Base-by-base conservation (phyloP, 1,140 invertebrate genomes). In the Eciton burchellii region DNA sequence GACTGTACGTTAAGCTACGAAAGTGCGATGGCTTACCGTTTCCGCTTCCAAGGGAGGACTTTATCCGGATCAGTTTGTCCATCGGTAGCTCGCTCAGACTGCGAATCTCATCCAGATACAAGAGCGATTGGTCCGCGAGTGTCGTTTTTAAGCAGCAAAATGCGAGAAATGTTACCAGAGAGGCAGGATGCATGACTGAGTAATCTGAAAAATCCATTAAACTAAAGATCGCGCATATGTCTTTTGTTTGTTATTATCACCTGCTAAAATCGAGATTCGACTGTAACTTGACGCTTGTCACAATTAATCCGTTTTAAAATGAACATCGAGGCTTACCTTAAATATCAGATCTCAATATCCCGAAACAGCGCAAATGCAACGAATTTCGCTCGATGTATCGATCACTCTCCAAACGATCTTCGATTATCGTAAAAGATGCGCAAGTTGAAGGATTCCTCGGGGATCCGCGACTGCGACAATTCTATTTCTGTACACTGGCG, bases 21-120 rank as follows among this genome's bases (percentile, higher is more conserved):
- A n/a, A n/a, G n/a, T n/a, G n/a, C n/a, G n/a, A 54, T 83, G 21
- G 73, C 73, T 90, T 63, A 92, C 92, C 85, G 54, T 71, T 56
- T 24, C 83, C 84, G 9, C 79, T 88, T 6, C 29, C 29, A 49
- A 94, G 87, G 0, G 92, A 92, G 52, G 91, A 92, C 87, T 93
- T 94, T 2, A 95, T 91, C 85, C 93, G 86, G 3, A 95, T 90
- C 26, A 95, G 87, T 85, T 93, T 92, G 3, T 94, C 87, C 62
- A 95, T 83, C 8, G 95, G 94, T 24, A 95, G 83, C 89, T 95
- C 94, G 86, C 94, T 95, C n/a, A 95, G 89, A 79, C 93, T 93
- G 83, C 91, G 89, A 11, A 95, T 88, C 87, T 95, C 94, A 41
- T 92, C 85, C 0, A 81, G n/a, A 76, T 92, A 91, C 62, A 90